Percentiles rank a stretch among this genome's conserved stretches.
phyloP scores from a whole-genome alignment of 2,113 vertebrate genomes.

The Platanista minor region DNA sequence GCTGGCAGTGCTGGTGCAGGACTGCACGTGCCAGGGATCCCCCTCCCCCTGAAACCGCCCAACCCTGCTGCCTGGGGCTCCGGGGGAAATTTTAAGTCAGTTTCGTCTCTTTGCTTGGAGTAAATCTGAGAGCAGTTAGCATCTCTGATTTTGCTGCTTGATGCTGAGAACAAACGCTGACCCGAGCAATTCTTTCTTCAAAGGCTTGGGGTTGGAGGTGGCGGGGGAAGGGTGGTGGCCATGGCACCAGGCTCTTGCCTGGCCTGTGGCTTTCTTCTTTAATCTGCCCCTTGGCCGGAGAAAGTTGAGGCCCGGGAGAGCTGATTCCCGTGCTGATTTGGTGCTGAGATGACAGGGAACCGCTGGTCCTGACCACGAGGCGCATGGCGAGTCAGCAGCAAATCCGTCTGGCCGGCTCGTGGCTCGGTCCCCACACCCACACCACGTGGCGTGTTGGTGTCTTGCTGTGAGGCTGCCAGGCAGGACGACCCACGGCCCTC shows the following conservation, averaged over 20 bases:
- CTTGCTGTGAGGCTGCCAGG: neutral
- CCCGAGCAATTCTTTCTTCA: neutral
- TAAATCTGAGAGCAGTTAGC: neutral
- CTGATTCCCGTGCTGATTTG: fast-evolving
- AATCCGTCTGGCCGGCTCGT: fast-evolving
- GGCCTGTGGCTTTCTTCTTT: neutral
- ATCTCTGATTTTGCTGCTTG: neutral
- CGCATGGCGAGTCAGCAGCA: too few species aligned
- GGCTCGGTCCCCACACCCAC: neutral
- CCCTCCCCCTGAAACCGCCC: neutral
- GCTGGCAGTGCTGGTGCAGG: too few species aligned
- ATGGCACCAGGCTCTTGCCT: neutral
- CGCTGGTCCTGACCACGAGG: fast-evolving
- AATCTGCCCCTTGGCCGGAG: neutral
- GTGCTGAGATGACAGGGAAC: neutral
- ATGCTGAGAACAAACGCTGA: neutral
- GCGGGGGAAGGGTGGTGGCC: fast-evolving
- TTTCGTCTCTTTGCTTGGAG: neutral
- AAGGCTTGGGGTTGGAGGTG: neutral
- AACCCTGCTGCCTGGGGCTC: neutral
- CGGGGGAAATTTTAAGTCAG: too few species aligned
- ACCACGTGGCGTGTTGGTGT: neutral
- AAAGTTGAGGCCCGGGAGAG: fast-evolving
- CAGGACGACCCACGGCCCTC: neutral
- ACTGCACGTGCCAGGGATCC: fast-evolving